These are phyloP conservation scores for Philotrypesis tridentata DNA, from an alignment of 1,140 invertebrate genomes.

Conservation along the genomic window DNA sequence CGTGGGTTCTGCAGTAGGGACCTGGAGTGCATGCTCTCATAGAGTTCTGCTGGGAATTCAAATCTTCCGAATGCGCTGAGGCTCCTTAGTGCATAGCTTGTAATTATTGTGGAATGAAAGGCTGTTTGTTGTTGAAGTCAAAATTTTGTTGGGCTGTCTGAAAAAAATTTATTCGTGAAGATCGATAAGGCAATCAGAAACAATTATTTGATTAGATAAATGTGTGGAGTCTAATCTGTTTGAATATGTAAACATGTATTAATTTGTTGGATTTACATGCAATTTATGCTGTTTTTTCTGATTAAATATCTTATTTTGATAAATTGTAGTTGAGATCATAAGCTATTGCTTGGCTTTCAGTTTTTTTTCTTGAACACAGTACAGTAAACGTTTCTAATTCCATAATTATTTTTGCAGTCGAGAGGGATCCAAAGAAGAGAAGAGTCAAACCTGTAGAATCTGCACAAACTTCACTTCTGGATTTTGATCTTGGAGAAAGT, in stretches of 20 bases:
- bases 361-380: not conserved
- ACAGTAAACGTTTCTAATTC: not conserved
- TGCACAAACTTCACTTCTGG: slow-evolving; percentile 81
- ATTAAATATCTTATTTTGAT: not conserved
- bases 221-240: not conserved
- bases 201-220: not conserved
- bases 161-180: too few species aligned
- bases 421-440: slow-evolving; percentile 88
- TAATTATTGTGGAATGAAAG: too few species aligned
- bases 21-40: too few species aligned
- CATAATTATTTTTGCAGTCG: slow-evolving; percentile 76
- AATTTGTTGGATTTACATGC: not conserved
- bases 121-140: too few species aligned
- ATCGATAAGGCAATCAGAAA: not conserved
- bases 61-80: too few species aligned
- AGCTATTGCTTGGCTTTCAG: not conserved
- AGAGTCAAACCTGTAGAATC: slow-evolving; percentile 88
- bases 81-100: too few species aligned
- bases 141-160: too few species aligned
- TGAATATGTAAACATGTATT: not conserved
- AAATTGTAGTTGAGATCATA: not conserved
- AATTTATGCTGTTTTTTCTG: not conserved
- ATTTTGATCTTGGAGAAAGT: slow-evolving; percentile 92
- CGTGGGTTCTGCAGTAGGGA: not conserved
- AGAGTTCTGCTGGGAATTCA: too few species aligned